Percentiles rank a stretch among this genome's conserved stretches.
phyloP scores from a whole-genome alignment of 2,888 invertebrate species.

The Automeris io region DNA sequence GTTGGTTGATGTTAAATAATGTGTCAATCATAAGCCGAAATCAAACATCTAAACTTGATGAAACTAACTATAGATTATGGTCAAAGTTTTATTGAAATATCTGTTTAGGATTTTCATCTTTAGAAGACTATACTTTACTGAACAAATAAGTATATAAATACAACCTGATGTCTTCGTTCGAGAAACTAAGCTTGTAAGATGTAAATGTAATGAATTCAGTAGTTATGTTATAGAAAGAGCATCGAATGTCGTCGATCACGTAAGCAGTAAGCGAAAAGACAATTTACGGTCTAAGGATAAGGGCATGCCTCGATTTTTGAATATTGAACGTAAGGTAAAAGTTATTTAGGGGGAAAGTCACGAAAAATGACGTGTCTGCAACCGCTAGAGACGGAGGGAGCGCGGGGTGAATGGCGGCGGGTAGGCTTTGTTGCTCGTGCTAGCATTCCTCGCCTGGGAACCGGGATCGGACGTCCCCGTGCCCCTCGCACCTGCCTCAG shows the following conservation, averaged over 20 bases:
- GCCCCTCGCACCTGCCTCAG: constrained; percentile 39
- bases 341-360: constrained; percentile 58
- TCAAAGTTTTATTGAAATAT: too few relatives aligned
- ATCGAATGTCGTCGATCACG: constrained; percentile 1
- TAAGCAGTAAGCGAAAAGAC: constrained; percentile 17
- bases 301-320: constrained; percentile 39
- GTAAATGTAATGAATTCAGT: constrained; percentile 2
- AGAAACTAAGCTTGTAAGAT: too few relatives aligned
- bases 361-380: constrained; percentile 61
- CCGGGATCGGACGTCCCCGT: constrained; percentile 53
- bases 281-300: constrained; percentile 31
- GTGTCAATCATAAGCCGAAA: too few relatives aligned
- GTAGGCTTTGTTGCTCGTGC: constrained; percentile 72
- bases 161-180: too few relatives aligned
- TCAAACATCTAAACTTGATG: too few relatives aligned
- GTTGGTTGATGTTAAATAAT: too few relatives aligned
- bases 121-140: too few relatives aligned
- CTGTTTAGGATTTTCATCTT: too few relatives aligned
- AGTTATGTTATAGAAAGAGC: not conserved
- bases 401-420: constrained; percentile 69
- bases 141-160: too few relatives aligned
- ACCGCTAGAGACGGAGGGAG: constrained; percentile 38
- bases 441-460: constrained; percentile 76
- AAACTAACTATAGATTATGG: too few relatives aligned
- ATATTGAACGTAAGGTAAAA: constrained; percentile 47